Evolutionary conservation across 2,113 vertebrate genomes (phyloP).

Genomic region (Oncorhynchus clarkii): DNA sequence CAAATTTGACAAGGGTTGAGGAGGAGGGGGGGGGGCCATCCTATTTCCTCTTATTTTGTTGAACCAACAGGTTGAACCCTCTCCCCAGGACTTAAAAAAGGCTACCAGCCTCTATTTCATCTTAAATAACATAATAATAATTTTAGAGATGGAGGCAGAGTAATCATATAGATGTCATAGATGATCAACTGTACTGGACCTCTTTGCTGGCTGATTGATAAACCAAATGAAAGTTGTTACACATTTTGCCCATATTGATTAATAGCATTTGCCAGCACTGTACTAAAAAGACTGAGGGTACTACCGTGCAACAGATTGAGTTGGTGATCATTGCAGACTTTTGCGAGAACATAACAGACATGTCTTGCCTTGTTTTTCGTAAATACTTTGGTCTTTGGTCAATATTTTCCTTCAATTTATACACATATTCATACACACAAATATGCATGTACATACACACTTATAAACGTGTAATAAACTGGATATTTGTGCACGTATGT

Average conservation of each 20-base stretch:
- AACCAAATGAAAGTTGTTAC: constrained; percentile 52
- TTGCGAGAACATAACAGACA: constrained; percentile 62
- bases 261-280: constrained; percentile 40
- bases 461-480: constrained; percentile 75
- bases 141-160: constrained; percentile 22
- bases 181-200: constrained; percentile 23
- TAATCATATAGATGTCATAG: constrained; percentile 15
- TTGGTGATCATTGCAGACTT: constrained; percentile 53
- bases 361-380: constrained; percentile 69
- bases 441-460: constrained; percentile 73
- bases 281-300: constrained; percentile 27
- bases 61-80: constrained; percentile 12
- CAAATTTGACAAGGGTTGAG: constrained; percentile 31
- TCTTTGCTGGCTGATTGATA: constrained; percentile 48
- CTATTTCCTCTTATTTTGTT: constrained; percentile 24
- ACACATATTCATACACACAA: constrained; percentile 72
- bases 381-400: constrained; percentile 81
- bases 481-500: constrained; percentile 74
- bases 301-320: constrained; percentile 38
- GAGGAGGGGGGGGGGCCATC: constrained; percentile 34
- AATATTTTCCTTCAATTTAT: constrained; percentile 71
- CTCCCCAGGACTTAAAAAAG: constrained; percentile 35
- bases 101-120: constrained; percentile 37
- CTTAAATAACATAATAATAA: constrained; percentile 14
- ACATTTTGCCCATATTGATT: constrained; percentile 50